Conservation (phyloP, 2,797 vertebrate genomes). For the Furcifer pardalis region DNA sequence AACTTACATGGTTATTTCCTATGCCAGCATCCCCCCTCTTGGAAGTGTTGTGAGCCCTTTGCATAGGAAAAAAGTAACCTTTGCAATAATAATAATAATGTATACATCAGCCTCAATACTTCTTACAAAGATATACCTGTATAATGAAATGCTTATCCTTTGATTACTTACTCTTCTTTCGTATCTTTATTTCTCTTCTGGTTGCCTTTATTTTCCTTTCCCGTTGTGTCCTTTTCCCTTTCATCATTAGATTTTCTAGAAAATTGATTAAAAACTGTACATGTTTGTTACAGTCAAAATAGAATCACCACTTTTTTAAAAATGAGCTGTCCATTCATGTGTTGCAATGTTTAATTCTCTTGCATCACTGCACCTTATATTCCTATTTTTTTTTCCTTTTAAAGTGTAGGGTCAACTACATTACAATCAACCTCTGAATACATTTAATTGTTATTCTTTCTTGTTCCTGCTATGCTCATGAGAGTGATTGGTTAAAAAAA, state of each 20-base stretch:
- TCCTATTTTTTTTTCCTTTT: conserved; percentile 75
- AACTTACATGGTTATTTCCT: not conserved
- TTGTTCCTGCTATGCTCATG: not conserved
- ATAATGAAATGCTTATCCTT: not conserved
- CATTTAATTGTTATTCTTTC: conserved; percentile 1
- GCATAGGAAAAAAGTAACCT: not conserved
- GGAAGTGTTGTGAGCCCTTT: not conserved
- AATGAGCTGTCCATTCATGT: not conserved
- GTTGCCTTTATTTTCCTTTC: conserved; percentile 77
- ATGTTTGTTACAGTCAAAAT: conserved; percentile 18
- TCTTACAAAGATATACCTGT: too few species aligned
- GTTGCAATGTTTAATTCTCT: not conserved
- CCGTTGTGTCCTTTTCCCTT: conserved; percentile 74
- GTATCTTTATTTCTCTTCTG: conserved; percentile 74
- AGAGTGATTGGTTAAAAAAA: not conserved
- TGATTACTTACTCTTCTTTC: conserved; percentile 69
- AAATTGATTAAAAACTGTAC: conserved; percentile 53
- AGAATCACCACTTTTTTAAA: conserved; percentile 18
- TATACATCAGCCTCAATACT: not conserved
- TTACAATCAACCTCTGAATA: not conserved
- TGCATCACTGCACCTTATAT: conserved; percentile 78
- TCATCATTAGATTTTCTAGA: conserved; percentile 81
- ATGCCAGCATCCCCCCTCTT: not conserved
- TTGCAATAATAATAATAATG: not conserved
- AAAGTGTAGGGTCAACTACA: conserved; percentile 49